Evolutionary conservation across 2,888 invertebrate genomes (phyloP).

Genomic region (Ophion costatus): DNA sequence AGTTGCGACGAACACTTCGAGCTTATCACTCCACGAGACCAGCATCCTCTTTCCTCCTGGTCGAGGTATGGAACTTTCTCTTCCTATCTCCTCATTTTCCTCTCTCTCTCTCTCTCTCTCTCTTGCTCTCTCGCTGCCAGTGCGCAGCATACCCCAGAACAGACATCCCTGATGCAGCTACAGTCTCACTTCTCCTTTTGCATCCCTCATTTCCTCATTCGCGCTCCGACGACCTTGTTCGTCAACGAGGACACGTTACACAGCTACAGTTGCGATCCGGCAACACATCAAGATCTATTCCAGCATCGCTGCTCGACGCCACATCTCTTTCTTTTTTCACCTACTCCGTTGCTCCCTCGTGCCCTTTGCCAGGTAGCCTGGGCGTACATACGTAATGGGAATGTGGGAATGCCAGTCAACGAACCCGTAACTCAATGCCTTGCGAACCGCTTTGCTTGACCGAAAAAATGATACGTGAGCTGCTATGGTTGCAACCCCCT

Average conservation of each 20-base stretch:
- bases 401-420: too few relatives aligned
- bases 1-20: constrained; percentile 22
- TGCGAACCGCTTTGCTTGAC: too few relatives aligned
- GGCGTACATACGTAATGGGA: too few relatives aligned
- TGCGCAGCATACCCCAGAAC: constrained; percentile 55
- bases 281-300: constrained; percentile 20
- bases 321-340: neutral
- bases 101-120: constrained; percentile 30
- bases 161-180: constrained; percentile 28
- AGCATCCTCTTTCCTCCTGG: constrained; percentile 25
- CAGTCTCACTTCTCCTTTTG: constrained; percentile 26
- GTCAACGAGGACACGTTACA: constrained; percentile 46
- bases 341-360: neutral
- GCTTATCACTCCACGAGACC: constrained; percentile 27
- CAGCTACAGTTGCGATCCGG: constrained; percentile 34
- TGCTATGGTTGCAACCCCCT: too few relatives aligned
- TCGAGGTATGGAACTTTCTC: neutral
- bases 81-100: constrained; percentile 14
- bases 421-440: too few relatives aligned
- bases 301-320: constrained; percentile 16
- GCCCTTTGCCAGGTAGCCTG: neutral
- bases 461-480: too few relatives aligned
- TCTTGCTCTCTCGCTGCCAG: neutral
- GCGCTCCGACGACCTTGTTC: constrained; percentile 54
- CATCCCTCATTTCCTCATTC: constrained; percentile 61